Percentiles rank a stretch among this genome's conserved stretches.
Evolutionary conservation across 2,888 invertebrate genomes (phyloP).

Genomic region (Temnothorax rugatulus): DNA sequence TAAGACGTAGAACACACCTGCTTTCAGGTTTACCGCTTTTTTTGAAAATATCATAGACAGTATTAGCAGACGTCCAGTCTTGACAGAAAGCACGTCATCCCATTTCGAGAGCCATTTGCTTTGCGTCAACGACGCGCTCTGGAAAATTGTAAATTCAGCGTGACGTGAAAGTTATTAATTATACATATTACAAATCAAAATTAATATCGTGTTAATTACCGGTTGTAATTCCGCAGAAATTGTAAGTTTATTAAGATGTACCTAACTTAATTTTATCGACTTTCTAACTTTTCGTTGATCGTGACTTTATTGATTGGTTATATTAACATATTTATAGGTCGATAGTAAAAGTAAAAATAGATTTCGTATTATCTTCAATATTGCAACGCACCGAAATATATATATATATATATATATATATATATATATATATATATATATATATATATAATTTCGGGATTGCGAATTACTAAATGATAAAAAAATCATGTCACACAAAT

Average conservation of each 20-base stretch:
- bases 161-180: constrained; percentile 20
- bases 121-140: constrained; percentile 47
- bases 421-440: no score
- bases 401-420: no score
- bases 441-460: background rate
- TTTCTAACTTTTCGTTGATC: constrained; percentile 9
- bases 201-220: constrained; percentile 11
- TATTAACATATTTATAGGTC: background rate
- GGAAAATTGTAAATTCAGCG: constrained; percentile 27
- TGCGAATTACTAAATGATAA: background rate
- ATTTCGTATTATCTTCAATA: background rate
- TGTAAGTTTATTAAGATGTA: background rate
- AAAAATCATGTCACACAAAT: background rate
- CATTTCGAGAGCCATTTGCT: constrained; percentile 78
- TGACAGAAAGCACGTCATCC: constrained; percentile 65
- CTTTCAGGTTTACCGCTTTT: constrained; percentile 72
- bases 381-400: no score
- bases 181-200: background rate
- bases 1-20: constrained; percentile 76
- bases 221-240: background rate
- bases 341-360: background rate
- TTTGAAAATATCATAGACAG: constrained; percentile 73
- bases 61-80: constrained; percentile 63
- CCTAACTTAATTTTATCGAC: background rate
- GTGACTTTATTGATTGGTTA: background rate